These are phyloP conservation scores for Takifugu rubripes DNA, from an alignment of 2,797 vertebrate genomes.

Conservation along the genomic window DNA sequence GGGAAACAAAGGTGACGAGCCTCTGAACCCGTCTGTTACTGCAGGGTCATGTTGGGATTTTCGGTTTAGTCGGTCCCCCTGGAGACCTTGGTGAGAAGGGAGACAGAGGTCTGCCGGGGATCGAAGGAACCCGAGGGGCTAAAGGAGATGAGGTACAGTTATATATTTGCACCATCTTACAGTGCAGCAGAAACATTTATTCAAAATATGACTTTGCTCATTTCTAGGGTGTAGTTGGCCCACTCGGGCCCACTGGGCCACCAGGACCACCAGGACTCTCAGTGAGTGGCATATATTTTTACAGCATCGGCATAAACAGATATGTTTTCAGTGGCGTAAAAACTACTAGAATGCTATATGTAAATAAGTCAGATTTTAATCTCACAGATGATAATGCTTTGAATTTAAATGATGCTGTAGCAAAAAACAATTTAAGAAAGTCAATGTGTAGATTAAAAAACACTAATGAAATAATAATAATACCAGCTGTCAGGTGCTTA, in stretches of 20 bases:
- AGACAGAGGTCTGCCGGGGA: constrained; percentile 85
- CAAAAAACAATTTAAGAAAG: not conserved
- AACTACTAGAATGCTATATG: not conserved
- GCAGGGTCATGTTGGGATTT: constrained; percentile 88
- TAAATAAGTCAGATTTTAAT: not conserved
- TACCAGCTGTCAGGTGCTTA: too few relatives aligned
- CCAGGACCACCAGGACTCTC: constrained; percentile 80
- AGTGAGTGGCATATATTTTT: constrained; percentile 70
- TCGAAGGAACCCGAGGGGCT: constrained; percentile 79
- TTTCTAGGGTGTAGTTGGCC: constrained; percentile 77
- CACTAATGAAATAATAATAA: too few relatives aligned
- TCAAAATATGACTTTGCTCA: constrained; percentile 23
- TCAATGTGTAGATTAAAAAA: too few relatives aligned
- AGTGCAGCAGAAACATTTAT: not conserved
- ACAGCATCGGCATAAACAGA: not conserved
- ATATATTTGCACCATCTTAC: constrained; percentile 18
- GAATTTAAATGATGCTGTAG: not conserved
- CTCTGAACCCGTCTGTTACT: constrained; percentile 26
- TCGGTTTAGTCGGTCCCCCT: constrained; percentile 87
- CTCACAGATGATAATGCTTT: not conserved
- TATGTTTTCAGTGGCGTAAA: not conserved
- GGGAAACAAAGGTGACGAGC: constrained; percentile 11
- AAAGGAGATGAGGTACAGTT: constrained; percentile 83
- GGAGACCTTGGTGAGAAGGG: constrained; percentile 93
- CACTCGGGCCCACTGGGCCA: constrained; percentile 78